A percentile compares a stretch with the other conserved stretches of the same genome.
phyloP scores from a whole-genome alignment of 2,797 vertebrate genomes.

The Lepilemur septentrionalis region DNA sequence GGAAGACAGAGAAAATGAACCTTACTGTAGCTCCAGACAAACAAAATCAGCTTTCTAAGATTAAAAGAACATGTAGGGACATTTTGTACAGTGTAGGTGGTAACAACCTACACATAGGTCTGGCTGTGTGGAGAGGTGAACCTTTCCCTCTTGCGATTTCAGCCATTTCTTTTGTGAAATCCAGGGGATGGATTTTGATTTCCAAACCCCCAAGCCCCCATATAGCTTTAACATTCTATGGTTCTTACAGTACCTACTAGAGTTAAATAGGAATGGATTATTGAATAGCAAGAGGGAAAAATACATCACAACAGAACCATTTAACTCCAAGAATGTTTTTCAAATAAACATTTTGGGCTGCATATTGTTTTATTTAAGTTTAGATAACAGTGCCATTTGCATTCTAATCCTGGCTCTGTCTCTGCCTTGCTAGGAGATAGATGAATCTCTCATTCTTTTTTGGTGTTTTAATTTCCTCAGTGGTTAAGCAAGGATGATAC shows the following conservation, averaged over 20 bases:
- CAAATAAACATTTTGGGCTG: neutral
- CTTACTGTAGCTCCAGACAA: neutral
- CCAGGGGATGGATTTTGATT: neutral
- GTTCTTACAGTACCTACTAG: neutral
- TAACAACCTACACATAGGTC: neutral
- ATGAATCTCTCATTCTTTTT: constrained; percentile 60
- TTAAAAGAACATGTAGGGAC: neutral
- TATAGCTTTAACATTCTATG: neutral
- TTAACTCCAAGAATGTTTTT: neutral
- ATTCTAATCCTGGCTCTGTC: constrained; percentile 2
- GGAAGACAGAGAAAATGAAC: neutral
- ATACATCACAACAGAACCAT: neutral
- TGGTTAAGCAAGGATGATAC: constrained; percentile 31
- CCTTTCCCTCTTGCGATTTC: neutral
- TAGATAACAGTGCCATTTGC: constrained; percentile 46
- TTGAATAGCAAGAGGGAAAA: constrained; percentile 7
- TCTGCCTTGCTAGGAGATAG: neutral
- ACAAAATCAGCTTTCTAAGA: neutral
- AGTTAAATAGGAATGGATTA: neutral
- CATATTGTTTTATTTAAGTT: constrained; percentile 1
- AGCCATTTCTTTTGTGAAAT: neutral
- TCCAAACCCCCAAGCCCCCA: neutral
- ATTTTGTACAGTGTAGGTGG: neutral
- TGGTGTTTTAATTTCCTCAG: constrained; percentile 68
- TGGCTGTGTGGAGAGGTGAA: neutral